Percentiles rank a stretch among this genome's conserved stretches.
phyloP scores from a whole-genome alignment of 2,888 invertebrate genomes.

The Mythimna lalbum region DNA sequence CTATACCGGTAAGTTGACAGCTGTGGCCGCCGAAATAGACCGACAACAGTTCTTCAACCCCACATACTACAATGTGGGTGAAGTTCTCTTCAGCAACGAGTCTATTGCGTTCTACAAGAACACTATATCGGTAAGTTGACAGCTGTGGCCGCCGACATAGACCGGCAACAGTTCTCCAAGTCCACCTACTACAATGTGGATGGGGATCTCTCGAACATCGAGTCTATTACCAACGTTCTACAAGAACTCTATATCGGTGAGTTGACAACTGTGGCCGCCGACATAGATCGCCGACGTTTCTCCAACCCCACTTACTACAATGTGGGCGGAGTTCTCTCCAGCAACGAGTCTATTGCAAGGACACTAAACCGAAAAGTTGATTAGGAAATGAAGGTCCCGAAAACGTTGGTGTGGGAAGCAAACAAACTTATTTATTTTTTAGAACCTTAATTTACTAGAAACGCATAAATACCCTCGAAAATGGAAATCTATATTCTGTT shows the following conservation, averaged over 20 bases:
- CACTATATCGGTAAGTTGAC: no score
- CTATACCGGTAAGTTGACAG: no score
- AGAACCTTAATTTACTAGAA: no score
- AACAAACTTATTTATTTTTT: no score
- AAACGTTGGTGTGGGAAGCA: no score
- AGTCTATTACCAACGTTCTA: slow-evolving; percentile 92
- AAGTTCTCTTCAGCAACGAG: slow-evolving; percentile 96
- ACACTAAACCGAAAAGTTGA: slow-evolving; percentile 66
- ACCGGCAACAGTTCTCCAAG: slow-evolving; percentile 88
- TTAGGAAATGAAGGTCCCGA: no score
- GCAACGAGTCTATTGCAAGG: slow-evolving; percentile 96
- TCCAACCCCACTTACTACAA: slow-evolving; percentile 94
- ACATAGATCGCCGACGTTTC: slow-evolving; percentile 80
- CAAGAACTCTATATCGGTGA: no score
- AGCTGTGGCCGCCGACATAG: slow-evolving; percentile 74
- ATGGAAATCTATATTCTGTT: neutral
- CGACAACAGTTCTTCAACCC: slow-evolving; percentile 90
- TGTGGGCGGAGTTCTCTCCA: slow-evolving; percentile 98
- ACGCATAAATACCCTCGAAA: no score
- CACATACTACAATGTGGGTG: slow-evolving; percentile 96
- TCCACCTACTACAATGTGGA: slow-evolving; percentile 96
- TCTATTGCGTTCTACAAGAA: slow-evolving; percentile 90
- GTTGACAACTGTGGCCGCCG: slow-evolving; percentile 67
- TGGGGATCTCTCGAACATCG: slow-evolving; percentile 96
- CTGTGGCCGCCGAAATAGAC: slow-evolving; percentile 78